Percentiles rank a stretch among this genome's conserved stretches.
These are phyloP conservation scores for Heliconius hermathena DNA, from an alignment of 1,140 invertebrate genomes.

Conservation along the genomic window DNA sequence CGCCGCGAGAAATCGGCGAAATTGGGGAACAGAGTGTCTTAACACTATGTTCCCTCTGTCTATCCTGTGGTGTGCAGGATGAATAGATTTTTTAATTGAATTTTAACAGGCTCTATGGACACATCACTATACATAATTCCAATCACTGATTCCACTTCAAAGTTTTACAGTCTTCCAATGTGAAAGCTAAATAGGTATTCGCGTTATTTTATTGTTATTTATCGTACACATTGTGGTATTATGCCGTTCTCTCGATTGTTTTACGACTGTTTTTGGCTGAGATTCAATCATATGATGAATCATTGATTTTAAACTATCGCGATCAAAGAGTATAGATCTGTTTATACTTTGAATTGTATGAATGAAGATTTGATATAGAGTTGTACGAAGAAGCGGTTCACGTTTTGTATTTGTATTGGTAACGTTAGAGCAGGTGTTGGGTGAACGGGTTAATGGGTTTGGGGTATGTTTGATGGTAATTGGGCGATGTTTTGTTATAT, in stretches of 20 bases:
- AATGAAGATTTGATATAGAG: conserved; percentile 5
- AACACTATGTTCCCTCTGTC: too few species aligned
- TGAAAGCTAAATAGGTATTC: conserved; percentile 40
- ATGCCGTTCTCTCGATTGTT: conserved; percentile 35
- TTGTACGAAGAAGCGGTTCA: neutral
- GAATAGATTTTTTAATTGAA: neutral
- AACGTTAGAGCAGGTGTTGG: neutral
- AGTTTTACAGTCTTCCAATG: conserved; percentile 36
- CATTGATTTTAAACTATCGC: conserved; percentile 28
- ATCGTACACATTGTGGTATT: conserved; percentile 30
- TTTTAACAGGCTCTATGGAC: neutral
- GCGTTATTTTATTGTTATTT: conserved; percentile 41
- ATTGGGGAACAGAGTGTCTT: too few species aligned
- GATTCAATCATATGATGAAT: conserved; percentile 41
- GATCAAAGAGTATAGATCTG: conserved; percentile 12
- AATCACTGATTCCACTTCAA: conserved; percentile 33
- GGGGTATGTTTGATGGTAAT: neutral
- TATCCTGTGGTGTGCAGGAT: too few species aligned
- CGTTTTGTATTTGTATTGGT: neutral
- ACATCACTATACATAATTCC: neutral
- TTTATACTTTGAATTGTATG: conserved; percentile 4
- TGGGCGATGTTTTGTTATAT: neutral
- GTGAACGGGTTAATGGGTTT: neutral
- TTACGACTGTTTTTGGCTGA: conserved; percentile 36
- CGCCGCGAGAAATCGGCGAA: too few species aligned